These are phyloP conservation scores for Zosterops pallidus DNA, from an alignment of 2,113 vertebrate species.

Conservation along the genomic window DNA sequence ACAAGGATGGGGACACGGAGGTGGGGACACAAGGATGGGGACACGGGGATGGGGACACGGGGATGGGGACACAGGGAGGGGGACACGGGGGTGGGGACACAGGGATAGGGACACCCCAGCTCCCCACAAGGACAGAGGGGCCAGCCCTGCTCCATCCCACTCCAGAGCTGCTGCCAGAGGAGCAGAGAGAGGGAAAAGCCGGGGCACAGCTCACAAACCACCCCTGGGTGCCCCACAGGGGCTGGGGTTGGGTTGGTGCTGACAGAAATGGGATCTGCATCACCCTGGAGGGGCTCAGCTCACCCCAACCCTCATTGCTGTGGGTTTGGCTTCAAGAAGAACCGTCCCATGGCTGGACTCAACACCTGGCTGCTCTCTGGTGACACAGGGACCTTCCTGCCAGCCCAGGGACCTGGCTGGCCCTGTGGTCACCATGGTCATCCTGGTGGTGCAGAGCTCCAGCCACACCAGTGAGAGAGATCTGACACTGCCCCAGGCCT, in stretches of 20 bases:
- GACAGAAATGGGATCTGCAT: not conserved
- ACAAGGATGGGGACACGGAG: too few species aligned
- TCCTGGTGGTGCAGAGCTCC: not conserved
- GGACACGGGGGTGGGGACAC: too few species aligned
- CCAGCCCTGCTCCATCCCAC: not conserved
- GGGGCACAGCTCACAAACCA: not conserved
- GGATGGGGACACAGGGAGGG: too few species aligned
- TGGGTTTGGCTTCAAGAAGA: not conserved
- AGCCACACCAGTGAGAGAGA: not conserved
- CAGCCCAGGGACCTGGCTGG: not conserved
- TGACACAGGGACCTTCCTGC: not conserved
- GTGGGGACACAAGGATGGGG: too few species aligned
- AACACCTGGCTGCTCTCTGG: not conserved
- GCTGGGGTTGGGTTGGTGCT: not conserved
- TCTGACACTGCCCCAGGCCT: accelerated
- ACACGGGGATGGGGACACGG: too few species aligned
- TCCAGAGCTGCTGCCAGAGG: not conserved
- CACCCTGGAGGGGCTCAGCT: not conserved
- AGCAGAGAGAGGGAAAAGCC: not conserved
- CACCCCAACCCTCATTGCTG: not conserved
- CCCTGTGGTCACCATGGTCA: not conserved
- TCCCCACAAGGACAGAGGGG: not conserved
- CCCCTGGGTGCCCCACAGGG: too few species aligned
- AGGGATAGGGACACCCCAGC: not conserved
- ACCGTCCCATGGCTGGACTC: not conserved